Percentiles rank a stretch among this genome's conserved stretches.
phyloP scores from a whole-genome alignment of 2,888 invertebrate species.

The Hemistola chrysoprasaria region DNA sequence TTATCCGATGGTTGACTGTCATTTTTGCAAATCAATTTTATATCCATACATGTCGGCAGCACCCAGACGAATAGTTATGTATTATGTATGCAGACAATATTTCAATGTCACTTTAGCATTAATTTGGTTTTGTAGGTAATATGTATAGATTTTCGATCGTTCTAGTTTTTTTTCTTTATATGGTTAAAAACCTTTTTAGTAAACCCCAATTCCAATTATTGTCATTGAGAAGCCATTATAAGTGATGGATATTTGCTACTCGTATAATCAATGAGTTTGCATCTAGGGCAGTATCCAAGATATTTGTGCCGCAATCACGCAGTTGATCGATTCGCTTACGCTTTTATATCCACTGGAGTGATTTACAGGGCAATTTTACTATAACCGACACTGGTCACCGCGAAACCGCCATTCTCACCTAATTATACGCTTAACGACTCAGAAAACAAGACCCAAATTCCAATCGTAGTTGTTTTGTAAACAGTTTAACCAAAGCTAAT shows the following conservation, averaged over 20 bases:
- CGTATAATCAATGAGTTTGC: too few relatives aligned
- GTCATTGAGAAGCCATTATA: too few relatives aligned
- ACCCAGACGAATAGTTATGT: neutral
- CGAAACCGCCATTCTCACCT: constrained; percentile 21
- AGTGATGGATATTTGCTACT: too few relatives aligned
- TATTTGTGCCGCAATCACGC: constrained; percentile 14
- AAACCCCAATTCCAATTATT: too few relatives aligned
- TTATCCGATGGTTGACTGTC: too few relatives aligned
- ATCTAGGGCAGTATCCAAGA: too few relatives aligned
- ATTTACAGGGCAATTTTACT: constrained; percentile 28
- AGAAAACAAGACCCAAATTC: constrained; percentile 31
- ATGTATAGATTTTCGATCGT: too few relatives aligned
- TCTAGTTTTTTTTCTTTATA: too few relatives aligned
- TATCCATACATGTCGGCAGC: too few relatives aligned
- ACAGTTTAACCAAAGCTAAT: constrained; percentile 23
- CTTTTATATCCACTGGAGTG: constrained; percentile 15
- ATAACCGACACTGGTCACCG: constrained; percentile 16
- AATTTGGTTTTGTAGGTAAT: neutral
- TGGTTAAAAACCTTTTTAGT: too few relatives aligned
- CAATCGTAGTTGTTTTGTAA: constrained; percentile 23
- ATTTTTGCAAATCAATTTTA: too few relatives aligned
- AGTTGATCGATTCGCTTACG: constrained; percentile 11
- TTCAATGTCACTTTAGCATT: constrained; percentile 2
- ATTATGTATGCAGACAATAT: constrained; percentile 6
- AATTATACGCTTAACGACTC: constrained; percentile 32